Conservation (phyloP, 2,888 invertebrate species). For the Drosophila aldrichi region DNA sequence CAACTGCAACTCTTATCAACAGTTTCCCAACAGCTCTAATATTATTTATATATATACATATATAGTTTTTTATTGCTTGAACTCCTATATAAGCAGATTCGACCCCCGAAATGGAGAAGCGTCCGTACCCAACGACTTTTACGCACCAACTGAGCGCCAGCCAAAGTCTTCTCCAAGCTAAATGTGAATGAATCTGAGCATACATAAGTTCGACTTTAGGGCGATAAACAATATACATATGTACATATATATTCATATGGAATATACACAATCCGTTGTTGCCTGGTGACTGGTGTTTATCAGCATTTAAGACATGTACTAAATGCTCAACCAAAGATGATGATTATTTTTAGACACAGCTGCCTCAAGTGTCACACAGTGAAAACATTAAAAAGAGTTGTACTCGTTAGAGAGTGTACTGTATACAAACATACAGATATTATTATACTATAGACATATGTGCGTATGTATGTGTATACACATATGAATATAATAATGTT, state of each 20-base stretch:
- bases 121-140: conserved; percentile 67
- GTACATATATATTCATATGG: conserved; percentile 6
- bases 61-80: conserved; percentile 18
- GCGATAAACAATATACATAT: conserved; percentile 55
- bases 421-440: background rate
- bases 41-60: conserved; percentile 5
- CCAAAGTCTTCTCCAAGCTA: conserved; percentile 24
- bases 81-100: conserved; percentile 15
- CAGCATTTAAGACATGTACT: conserved; percentile 48
- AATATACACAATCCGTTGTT: conserved; percentile 66
- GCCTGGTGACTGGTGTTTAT: conserved; percentile 63
- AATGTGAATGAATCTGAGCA: conserved; percentile 52
- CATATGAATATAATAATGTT: background rate
- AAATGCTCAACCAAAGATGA: conserved; percentile 26
- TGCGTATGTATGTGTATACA: background rate
- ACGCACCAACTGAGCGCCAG: conserved; percentile 65
- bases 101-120: conserved; percentile 28
- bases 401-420: conserved; percentile 7
- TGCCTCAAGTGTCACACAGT: conserved; percentile 27
- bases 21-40: conserved; percentile 20
- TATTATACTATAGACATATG: background rate
- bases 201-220: conserved; percentile 38
- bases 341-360: conserved; percentile 53
- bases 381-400: conserved; percentile 31
- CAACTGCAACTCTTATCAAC: conserved; percentile 46